Evolutionary conservation across 2,888 invertebrate genomes (phyloP).

Genomic region (Antheraea assamensis): DNA sequence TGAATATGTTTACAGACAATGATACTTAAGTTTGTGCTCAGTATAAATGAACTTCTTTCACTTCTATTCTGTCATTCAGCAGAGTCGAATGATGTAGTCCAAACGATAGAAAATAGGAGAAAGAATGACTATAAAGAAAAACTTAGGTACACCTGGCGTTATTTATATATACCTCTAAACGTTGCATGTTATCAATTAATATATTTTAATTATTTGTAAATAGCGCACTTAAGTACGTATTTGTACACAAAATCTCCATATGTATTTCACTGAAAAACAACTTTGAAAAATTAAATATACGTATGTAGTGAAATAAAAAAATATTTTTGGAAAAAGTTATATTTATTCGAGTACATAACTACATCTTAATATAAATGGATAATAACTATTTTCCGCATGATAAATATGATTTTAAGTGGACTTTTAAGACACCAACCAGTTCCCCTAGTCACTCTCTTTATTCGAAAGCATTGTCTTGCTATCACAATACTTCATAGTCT

Average conservation of each 20-base stretch:
- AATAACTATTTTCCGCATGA: conserved; percentile 79
- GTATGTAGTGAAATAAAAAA: conserved; percentile 44
- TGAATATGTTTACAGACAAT: too few species aligned
- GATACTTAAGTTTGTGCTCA: too few species aligned
- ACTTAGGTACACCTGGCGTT: too few species aligned
- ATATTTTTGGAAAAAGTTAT: conserved; percentile 75
- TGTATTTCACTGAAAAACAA: neutral
- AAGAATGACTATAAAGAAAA: too few species aligned
- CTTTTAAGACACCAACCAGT: conserved; percentile 67
- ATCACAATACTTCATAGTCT: conserved; percentile 70
- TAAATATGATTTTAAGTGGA: conserved; percentile 78
- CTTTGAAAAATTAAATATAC: neutral
- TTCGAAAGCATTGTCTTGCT: conserved; percentile 55
- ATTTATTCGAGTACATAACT: conserved; percentile 84
- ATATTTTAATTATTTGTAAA: too few species aligned
- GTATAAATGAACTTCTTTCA: too few species aligned
- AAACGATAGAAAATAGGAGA: too few species aligned
- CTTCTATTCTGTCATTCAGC: too few species aligned
- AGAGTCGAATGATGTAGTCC: too few species aligned
- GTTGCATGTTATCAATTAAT: too few species aligned
- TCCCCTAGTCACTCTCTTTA: conserved; percentile 54
- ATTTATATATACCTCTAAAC: too few species aligned
- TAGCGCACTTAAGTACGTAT: too few species aligned
- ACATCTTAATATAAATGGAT: conserved; percentile 81
- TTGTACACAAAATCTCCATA: neutral